Base-by-base conservation (phyloP, 2,113 vertebrate species). In the Lonchura striata region DNA sequence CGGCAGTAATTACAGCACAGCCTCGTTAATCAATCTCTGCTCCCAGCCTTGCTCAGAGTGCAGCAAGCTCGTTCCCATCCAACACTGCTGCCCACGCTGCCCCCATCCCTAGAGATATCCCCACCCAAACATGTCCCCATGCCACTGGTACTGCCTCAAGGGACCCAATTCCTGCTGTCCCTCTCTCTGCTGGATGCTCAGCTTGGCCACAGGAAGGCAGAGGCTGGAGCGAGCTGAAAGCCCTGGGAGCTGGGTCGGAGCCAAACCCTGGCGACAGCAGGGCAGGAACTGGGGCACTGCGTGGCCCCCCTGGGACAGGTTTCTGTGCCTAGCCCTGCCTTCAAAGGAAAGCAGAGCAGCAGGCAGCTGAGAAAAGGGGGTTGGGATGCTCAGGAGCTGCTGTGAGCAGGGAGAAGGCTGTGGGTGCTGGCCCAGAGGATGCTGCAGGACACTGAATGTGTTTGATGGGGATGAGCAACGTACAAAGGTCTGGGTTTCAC, bases 71-170 rank as follows among this genome's bases (percentile, higher is more conserved):
- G 9, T 21, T 68, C 57, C 80, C 15, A 17, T 3, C 19, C 86
- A 23, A 1, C 31, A 3, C 25, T 0, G 4, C 87, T 57, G 46
- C 60, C 46, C 10, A 1, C 6, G 2, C 4, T 22, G 31, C 56
- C 47, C 10, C 1, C 7, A 2, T 1, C 13, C 37, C 16, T 13
- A 4, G 47, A 44, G 52, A 30, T 0, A 30, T 12, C 49, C 53
- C 54, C 59, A 33, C 37, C 41, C 50, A 30, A 65, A 65, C 6
- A 2, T 0, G 0, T 4, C 89, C 46, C 82, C 31, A 8, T 15
- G 54, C 60, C 1, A 0, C 28, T 3, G 2, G 31, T 0, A 0
- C 53, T 31, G 25, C 39, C 77, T 37, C 9, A 3, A 14, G 50
- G 25, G 33, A 53, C 16, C 3, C 5, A 0, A 0, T 10, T 35